Evolutionary conservation across 2,888 invertebrate species (phyloP), one percentile per base, ranked within the genome.

Genomic region (Ichneumon xanthorius): DNA sequence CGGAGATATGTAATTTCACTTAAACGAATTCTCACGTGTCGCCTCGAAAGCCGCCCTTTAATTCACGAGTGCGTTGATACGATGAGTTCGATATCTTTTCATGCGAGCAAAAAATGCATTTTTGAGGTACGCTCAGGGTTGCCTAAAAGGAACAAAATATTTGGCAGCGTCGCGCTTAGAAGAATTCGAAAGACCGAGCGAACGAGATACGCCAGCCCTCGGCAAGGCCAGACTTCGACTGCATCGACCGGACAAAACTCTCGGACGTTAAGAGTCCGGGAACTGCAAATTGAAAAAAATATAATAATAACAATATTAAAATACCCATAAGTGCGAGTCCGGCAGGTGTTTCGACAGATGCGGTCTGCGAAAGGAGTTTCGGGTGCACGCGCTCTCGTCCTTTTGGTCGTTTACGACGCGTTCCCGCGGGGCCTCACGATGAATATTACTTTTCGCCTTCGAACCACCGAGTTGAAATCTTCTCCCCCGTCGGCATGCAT

Each of bases 291-390:
- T 63, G 63, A 63, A 63, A n/a, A 53, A 53, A 19, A 53, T 19
- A 55, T 9, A 55, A 30, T 30, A 30, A 63, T 30, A 63, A 77
- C 48, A 53, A 61, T 77, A 55, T 22, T 55, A 55, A 55, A 71
- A 67, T 68, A 48, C 63, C 48, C 5, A 61, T 71, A 77, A 80
- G 63, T 67, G 50, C 55, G 81, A 72, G 71, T 67, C 83, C 48
- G 77, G 82, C 85, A 85, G 85, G 85, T 85, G 85, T 55, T 77
- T 77, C 85, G 82, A 85, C 85, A 85, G 85, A 85, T 82, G 85
- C 80, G 77, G 72, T 72, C 76, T 45, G 26, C 58, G 26, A 58
- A 58, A 65, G 50, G 67, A 68, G 82, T 76, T 82, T 79, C 48
- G 72, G 67, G 70, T 72, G 65, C 80, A 80, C 80, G 71, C 81